Base-by-base conservation (phyloP, 2,797 vertebrate species). In the Peromyscus attwateri region DNA sequence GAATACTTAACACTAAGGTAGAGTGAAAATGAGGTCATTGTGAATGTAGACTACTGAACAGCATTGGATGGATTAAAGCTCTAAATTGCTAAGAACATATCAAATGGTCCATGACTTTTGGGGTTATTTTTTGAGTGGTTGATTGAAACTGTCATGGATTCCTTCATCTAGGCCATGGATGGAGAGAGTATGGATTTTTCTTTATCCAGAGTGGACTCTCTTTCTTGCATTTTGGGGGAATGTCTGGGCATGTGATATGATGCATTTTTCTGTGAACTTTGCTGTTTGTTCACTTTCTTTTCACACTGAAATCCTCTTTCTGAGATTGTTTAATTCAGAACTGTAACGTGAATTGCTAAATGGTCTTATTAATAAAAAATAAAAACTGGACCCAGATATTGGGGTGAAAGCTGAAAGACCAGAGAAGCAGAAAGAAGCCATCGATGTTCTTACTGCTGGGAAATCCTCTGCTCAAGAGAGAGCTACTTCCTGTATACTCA, bases 171-270 rank as follows among this genome's bases (percentile, higher is more conserved):
- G 25, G 40, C 21, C 27, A 46, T 9, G 13, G 29, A 14, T 29
- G 84, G 52, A 81, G 21, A 16, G 13, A 21, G 11, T 12, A 2
- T 9, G 55, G 52, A 34, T 8, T 68, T 21, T 23, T 80, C 46
- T 71, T 40, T 37, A 70, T 27, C 29, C 43, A 64, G 29, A 70
- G 66, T 40, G 87, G n/a, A 34, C 29, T 43, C 40, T 6, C 81
- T 64, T 75, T 37, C 27, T 7, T 40, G 4, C 19, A 57, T 52
- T 60, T 87, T 19, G 17, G 13, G 60, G 31, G 73, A 34, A 49
- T 17, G 27, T 27, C 9, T 66, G 1, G 17, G 1, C 8, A 5
- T 4, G 1, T 3, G 8, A 27, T 8, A 2, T 0, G 11, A n/a
- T 10, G 34, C 0, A 0, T 64, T 57, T 76, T 77, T 16, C n/a